These are phyloP conservation scores for Psilopogon haemacephalus DNA, from an alignment of 2,113 vertebrate genomes.

Conservation along the genomic window DNA sequence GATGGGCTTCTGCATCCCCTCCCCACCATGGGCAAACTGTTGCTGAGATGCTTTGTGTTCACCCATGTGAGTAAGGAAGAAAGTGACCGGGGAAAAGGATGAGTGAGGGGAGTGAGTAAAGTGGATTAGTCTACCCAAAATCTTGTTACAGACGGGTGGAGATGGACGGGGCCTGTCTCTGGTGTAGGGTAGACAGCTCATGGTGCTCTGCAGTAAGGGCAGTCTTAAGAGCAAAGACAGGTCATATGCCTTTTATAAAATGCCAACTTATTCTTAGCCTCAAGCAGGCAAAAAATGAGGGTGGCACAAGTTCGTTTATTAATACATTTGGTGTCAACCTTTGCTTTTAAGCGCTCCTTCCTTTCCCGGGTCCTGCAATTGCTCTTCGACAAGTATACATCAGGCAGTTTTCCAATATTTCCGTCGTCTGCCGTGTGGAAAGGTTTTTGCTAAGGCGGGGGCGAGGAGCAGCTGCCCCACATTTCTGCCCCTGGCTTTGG, in stretches of 20 bases:
- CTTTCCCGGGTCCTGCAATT: background rate
- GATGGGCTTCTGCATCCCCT: background rate
- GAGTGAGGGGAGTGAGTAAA: background rate
- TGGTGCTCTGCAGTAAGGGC: background rate
- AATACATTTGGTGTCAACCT: background rate
- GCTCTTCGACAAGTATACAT: background rate
- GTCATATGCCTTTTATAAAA: background rate
- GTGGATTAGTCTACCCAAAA: background rate
- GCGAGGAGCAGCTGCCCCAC: no score
- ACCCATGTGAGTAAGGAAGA: background rate
- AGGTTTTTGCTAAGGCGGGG: background rate
- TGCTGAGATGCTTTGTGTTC: slow-evolving; percentile 13
- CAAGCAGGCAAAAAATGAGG: background rate
- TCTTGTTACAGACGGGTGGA: background rate
- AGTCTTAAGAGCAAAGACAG: background rate
- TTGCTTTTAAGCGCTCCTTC: background rate
- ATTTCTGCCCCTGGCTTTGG: no score
- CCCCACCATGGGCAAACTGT: background rate
- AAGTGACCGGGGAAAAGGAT: background rate
- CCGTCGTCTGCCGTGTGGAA: background rate
- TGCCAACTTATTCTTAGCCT: background rate
- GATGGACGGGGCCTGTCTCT: background rate
- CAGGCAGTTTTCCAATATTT: background rate
- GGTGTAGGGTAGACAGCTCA: background rate
- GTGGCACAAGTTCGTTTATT: background rate